Evolutionary conservation across 2,797 vertebrate species (phyloP).

Genomic region (Sarcophilus harrisii): DNA sequence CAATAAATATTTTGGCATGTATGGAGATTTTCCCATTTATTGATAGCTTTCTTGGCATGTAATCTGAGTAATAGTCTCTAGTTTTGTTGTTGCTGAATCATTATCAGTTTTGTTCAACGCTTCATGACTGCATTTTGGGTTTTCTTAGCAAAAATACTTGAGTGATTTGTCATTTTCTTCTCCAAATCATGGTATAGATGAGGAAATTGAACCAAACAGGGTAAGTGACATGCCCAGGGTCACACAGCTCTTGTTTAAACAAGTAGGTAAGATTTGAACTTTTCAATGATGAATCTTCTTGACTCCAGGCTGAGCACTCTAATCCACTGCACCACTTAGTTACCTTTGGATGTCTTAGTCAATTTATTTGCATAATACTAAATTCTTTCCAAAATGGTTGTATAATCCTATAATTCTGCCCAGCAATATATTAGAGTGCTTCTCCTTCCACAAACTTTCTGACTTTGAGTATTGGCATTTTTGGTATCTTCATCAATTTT

Average conservation of each 20-base stretch:
- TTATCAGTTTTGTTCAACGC: background rate
- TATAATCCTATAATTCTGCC: background rate
- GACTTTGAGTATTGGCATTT: background rate
- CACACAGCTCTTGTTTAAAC: background rate
- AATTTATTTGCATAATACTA: background rate
- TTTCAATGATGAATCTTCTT: too few species aligned
- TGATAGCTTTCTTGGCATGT: background rate
- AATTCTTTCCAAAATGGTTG: background rate
- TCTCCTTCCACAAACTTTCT: background rate
- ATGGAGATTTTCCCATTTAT: background rate
- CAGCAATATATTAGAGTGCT: background rate
- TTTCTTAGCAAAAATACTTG: background rate
- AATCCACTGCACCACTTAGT: background rate
- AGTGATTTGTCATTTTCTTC: background rate
- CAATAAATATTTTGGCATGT: background rate
- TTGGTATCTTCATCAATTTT: background rate
- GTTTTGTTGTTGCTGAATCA: background rate
- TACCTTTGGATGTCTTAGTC: background rate
- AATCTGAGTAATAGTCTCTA: background rate
- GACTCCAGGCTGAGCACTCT: background rate
- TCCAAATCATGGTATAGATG: background rate
- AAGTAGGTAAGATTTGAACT: background rate
- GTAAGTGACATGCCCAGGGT: too few species aligned
- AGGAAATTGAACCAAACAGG: background rate
- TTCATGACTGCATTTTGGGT: background rate